phyloP scores from a whole-genome alignment of 2,113 vertebrate species.

The Colius striatus region DNA sequence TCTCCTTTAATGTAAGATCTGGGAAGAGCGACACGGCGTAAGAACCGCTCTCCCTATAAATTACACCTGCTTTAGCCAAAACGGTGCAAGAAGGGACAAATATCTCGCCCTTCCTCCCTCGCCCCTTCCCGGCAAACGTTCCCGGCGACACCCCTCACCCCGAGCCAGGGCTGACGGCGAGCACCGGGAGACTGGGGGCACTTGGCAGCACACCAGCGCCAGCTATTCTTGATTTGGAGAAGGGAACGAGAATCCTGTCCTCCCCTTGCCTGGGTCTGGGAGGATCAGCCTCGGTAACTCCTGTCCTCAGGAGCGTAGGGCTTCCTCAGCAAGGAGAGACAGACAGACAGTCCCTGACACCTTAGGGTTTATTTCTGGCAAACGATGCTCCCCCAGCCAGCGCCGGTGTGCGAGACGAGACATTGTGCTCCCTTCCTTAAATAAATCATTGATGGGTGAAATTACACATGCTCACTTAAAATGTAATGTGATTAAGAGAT shows the following conservation, averaged over 20 bases:
- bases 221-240: background rate
- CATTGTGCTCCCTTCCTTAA: slow-evolving; percentile 79
- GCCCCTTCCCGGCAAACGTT: no score
- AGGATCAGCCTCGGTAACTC: background rate
- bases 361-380: slow-evolving; percentile 24
- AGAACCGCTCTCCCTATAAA: background rate
- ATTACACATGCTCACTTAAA: slow-evolving; percentile 85
- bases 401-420: slow-evolving; percentile 69
- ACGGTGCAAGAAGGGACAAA: background rate
- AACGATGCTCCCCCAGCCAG: slow-evolving; percentile 61
- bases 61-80: slow-evolving; percentile 42
- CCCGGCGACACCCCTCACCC: background rate
- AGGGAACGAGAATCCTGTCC: background rate
- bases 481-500: slow-evolving; percentile 86
- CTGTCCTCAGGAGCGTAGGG: slow-evolving; percentile 4
- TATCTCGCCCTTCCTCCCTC: no score
- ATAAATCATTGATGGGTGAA: slow-evolving; percentile 86
- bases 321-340: background rate
- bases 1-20: slow-evolving; percentile 27
- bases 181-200: background rate
- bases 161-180: background rate
- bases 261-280: background rate
- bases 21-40: background rate
- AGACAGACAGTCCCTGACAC: slow-evolving; percentile 1
- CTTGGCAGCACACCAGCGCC: background rate